Percentiles rank a stretch among this genome's conserved stretches.
Conservation (phyloP, 2,888 invertebrate species). For the Ametastegia equiseti region DNA sequence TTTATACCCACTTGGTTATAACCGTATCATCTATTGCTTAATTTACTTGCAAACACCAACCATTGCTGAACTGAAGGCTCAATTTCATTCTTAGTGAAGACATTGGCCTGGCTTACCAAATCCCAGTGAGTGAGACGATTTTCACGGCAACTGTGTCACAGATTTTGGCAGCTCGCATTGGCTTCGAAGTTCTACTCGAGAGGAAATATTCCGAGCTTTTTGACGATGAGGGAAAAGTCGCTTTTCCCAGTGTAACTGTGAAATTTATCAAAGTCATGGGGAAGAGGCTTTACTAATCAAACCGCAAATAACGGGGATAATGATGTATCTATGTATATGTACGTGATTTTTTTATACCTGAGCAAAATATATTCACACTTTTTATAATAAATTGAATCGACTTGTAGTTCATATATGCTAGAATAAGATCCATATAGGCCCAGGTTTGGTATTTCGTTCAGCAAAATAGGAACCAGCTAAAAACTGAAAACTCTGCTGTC, state of each 20-base stretch:
- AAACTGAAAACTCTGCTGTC: too few species aligned
- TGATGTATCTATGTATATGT: too few species aligned
- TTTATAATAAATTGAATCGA: too few species aligned
- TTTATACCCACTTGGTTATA: too few species aligned
- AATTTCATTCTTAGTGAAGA: slow-evolving; percentile 55
- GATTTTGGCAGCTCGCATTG: slow-evolving; percentile 60
- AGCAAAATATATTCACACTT: too few species aligned
- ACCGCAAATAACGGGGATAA: too few species aligned
- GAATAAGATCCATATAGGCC: too few species aligned
- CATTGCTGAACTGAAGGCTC: background rate
- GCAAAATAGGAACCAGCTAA: too few species aligned
- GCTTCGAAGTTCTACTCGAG: slow-evolving; percentile 56
- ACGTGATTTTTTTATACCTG: too few species aligned
- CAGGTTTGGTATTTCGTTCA: too few species aligned
- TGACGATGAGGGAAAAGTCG: slow-evolving; percentile 57
- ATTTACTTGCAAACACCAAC: background rate
- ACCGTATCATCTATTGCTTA: background rate
- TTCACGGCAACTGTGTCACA: slow-evolving; percentile 64
- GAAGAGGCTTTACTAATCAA: slow-evolving; percentile 29
- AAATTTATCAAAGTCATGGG: slow-evolving; percentile 61
- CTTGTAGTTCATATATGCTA: too few species aligned
- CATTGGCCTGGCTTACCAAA: slow-evolving; percentile 60
- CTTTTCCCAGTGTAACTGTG: slow-evolving; percentile 59
- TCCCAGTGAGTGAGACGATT: slow-evolving; percentile 60
- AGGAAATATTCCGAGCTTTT: slow-evolving; percentile 55